These are phyloP conservation scores for Scomber colias DNA, from an alignment of 2,113 vertebrate species.

Conservation along the genomic window DNA sequence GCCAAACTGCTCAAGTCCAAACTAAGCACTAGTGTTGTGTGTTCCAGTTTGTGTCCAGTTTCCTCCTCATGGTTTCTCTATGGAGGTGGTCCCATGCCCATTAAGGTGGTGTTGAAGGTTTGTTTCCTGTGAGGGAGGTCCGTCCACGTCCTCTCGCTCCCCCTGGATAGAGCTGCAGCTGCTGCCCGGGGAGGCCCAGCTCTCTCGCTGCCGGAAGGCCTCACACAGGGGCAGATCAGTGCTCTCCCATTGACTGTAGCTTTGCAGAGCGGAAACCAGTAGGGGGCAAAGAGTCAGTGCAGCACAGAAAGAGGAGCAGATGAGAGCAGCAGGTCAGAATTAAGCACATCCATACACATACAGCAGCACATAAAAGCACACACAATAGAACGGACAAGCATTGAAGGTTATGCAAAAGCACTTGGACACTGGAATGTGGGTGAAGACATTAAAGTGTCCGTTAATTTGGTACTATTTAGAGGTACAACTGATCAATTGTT, in stretches of 20 bases:
- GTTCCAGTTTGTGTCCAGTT: not conserved
- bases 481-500: not conserved
- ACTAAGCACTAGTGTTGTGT: not conserved
- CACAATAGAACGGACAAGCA: slow-evolving; percentile 28
- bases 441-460: not conserved
- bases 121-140: slow-evolving; percentile 78
- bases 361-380: slow-evolving; percentile 33
- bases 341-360: slow-evolving; percentile 61
- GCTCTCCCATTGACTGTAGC: slow-evolving; percentile 95
- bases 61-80: slow-evolving; percentile 66
- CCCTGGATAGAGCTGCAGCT: slow-evolving; percentile 80
- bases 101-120: slow-evolving; percentile 86
- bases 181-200: slow-evolving; percentile 85
- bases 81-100: slow-evolving; percentile 84
- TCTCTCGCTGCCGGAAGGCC: slow-evolving; percentile 91
- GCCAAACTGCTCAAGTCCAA: not conserved
- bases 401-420: slow-evolving; percentile 62
- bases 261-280: slow-evolving; percentile 88
- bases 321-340: slow-evolving; percentile 77
- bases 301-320: slow-evolving; percentile 77
- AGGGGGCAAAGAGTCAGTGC: slow-evolving; percentile 73
- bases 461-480: not conserved
- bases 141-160: slow-evolving; percentile 75
- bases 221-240: slow-evolving; percentile 94
- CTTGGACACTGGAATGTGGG: slow-evolving; percentile 13